phyloP scores from a whole-genome alignment of 2,113 vertebrate species.

The Alethe diademata region DNA sequence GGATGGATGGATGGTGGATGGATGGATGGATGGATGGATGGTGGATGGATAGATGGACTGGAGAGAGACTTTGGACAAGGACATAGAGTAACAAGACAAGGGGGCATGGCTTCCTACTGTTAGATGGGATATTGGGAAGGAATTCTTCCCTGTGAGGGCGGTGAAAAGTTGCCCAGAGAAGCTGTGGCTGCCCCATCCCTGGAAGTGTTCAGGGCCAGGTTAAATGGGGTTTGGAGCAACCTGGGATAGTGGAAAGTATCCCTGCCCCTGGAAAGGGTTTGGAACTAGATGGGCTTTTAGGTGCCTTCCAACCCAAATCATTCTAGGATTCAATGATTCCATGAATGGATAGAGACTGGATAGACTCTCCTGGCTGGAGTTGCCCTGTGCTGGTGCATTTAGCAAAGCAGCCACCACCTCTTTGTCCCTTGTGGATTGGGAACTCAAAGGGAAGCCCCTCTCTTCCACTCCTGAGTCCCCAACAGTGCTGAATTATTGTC shows the following conservation, averaged over 20 bases:
- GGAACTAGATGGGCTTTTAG: background rate
- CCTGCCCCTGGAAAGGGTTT: no score
- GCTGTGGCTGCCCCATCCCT: background rate
- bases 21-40: background rate
- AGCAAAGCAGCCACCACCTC: background rate
- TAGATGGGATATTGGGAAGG: background rate
- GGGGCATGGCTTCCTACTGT: background rate
- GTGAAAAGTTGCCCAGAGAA: background rate
- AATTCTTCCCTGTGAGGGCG: background rate
- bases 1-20: background rate
- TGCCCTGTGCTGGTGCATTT: background rate
- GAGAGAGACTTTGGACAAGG: background rate
- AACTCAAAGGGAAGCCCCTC: background rate
- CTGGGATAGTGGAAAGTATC: background rate
- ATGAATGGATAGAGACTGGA: background rate
- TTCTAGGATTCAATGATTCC: background rate
- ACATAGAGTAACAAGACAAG: background rate
- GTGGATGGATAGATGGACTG: background rate
- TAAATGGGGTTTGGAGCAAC: background rate
- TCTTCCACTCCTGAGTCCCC: background rate
- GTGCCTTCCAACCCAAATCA: background rate
- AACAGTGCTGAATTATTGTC: background rate
- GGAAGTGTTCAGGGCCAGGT: background rate
- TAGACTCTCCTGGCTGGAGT: accelerated
- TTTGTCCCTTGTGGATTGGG: background rate